Conservation (phyloP, 2,113 vertebrate species). For the Myiopsitta monachus region DNA sequence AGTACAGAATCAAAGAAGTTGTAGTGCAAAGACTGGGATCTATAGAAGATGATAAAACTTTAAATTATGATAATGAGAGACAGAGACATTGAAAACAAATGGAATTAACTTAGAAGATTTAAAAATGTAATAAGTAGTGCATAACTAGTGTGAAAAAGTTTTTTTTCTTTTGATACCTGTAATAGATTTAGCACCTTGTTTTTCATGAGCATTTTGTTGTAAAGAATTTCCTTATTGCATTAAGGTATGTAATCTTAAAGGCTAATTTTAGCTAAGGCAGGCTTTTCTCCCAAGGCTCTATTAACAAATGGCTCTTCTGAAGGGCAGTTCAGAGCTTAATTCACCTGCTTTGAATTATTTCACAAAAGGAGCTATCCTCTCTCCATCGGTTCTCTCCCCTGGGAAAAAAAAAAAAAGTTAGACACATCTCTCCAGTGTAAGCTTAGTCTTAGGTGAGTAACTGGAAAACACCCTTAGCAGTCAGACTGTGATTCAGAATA, state of each 20-base stretch:
- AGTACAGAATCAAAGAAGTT: neutral
- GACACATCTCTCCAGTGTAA: neutral
- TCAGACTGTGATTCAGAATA: neutral
- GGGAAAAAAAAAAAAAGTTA: neutral
- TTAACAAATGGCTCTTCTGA: constrained; percentile 14
- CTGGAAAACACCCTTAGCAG: neutral
- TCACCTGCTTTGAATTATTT: neutral
- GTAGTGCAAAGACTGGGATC: neutral
- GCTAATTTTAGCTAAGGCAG: neutral
- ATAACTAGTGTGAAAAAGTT: neutral
- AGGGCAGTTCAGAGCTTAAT: neutral
- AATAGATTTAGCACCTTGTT: neutral
- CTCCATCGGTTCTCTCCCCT: neutral
- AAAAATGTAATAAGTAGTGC: neutral
- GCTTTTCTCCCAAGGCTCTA: neutral
- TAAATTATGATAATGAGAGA: neutral
- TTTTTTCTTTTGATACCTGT: neutral
- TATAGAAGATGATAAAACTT: neutral
- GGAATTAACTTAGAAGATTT: neutral
- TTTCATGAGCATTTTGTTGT: neutral
- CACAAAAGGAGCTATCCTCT: neutral
- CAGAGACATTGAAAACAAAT: neutral
- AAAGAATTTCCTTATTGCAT: constrained; percentile 10
- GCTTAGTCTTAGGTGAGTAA: neutral
- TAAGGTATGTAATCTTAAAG: neutral